Evolutionary conservation across 1,140 invertebrate species (phyloP).

Genomic region (Lordiphosa clarofinis): DNA sequence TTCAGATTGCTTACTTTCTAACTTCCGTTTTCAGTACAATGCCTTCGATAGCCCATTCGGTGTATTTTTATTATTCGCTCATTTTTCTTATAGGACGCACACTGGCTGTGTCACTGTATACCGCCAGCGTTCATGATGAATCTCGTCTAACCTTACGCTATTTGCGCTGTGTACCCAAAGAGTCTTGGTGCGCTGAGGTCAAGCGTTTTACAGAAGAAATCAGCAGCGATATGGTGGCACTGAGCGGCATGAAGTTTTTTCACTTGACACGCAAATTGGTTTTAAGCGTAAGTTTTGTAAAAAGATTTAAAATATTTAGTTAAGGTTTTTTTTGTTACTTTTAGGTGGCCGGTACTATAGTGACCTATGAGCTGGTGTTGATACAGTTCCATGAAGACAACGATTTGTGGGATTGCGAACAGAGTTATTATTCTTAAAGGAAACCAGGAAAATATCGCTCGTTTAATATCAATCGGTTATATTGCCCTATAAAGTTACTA

Average conservation of each 20-base stretch:
- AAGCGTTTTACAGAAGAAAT: constrained; percentile 83
- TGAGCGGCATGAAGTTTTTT: constrained; percentile 84
- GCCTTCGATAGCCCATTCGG: constrained; percentile 65
- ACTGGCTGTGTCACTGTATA: constrained; percentile 82
- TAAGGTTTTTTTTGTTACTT: not conserved
- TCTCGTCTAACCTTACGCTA: constrained; percentile 82
- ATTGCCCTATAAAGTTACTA: constrained; percentile 62
- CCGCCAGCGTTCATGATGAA: constrained; percentile 84
- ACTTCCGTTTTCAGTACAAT: constrained; percentile 50
- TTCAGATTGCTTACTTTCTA: not conserved
- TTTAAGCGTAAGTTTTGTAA: constrained; percentile 68
- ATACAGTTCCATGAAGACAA: constrained; percentile 79
- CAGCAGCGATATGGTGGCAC: constrained; percentile 81
- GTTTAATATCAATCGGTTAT: constrained; percentile 73
- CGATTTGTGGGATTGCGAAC: constrained; percentile 58
- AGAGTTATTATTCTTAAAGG: constrained; percentile 59
- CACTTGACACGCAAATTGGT: constrained; percentile 84
- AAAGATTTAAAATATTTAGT: not conserved
- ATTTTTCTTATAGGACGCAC: constrained; percentile 83
- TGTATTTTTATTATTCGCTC: constrained; percentile 85
- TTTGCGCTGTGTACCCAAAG: constrained; percentile 82
- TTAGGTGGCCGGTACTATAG: constrained; percentile 83
- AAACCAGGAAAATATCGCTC: constrained; percentile 75
- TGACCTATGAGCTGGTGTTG: constrained; percentile 84
- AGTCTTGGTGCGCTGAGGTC: constrained; percentile 82